Base-by-base conservation (phyloP, 2,113 vertebrate genomes). In the Saccopteryx bilineata region DNA sequence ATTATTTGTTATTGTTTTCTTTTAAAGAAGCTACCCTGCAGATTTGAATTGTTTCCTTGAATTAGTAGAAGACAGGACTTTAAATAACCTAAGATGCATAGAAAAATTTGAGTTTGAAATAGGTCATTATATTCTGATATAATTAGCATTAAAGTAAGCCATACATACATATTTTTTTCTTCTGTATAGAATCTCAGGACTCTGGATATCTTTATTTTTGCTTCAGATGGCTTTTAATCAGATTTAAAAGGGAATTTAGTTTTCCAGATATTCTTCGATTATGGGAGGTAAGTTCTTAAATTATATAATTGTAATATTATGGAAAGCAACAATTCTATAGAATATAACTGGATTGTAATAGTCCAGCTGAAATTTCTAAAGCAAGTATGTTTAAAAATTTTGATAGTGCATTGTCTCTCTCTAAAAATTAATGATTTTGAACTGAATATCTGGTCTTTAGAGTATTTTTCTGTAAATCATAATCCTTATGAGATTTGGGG, bases 171-270 rank as follows among this genome's bases (percentile, higher is more conserved):
- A 39, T 61, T 0, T 75, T 75, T 46, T 93, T 61, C 91, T 97
- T 94, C 23, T 87, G 52, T 98, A 21, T 91, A 99, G 99, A 99
- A 99, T 99, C 99, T 95, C 99, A 99, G 98, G 99, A 99, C 97
- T 99, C 99, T 17, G 99, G 99, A 80, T 99, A 99, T 96, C 98
- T 99, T 63, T 99, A 99, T 94, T 99, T 99, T 98, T 99, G 99
- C 97, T 99, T 99, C 98, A 99, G 99, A 50, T 99, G 99, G 99
- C 98, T 99, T 97, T 98, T 99, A 97, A 99, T 99, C 98, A 98
- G 99, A 97, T 99, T 99, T 96, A 99, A 99, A 98, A 99, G 99
- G 96, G 99, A 99, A 97, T 99, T 99, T 94, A 99, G 98, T 97
- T 99, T 99, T 98, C 99, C 99, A 98, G 99, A 99, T 94, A 99